Evolutionary conservation across 2,113 vertebrate genomes (phyloP).

Genomic region (Cygnus atratus): DNA sequence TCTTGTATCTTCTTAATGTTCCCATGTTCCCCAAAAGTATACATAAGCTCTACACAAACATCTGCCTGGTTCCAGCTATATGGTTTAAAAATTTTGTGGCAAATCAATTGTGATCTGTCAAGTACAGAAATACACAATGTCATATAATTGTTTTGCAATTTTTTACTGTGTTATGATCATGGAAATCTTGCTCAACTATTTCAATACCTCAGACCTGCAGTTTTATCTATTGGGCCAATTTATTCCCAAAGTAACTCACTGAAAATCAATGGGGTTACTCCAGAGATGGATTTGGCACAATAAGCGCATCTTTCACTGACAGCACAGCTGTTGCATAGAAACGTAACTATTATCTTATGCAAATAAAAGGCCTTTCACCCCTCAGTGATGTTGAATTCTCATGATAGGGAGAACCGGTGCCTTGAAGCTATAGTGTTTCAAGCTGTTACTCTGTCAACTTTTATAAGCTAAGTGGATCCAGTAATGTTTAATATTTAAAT

Average conservation of each 20-base stretch:
- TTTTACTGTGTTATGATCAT: neutral
- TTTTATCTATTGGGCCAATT: slow-evolving; percentile 24
- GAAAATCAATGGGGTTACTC: slow-evolving; percentile 46
- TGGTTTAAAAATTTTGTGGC: neutral
- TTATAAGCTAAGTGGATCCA: slow-evolving; percentile 2
- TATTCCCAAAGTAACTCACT: slow-evolving; percentile 46
- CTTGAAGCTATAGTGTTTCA: slow-evolving; percentile 43
- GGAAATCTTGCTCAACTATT: slow-evolving; percentile 50
- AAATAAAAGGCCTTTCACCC: slow-evolving; percentile 61
- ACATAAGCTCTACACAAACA: neutral
- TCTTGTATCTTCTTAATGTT: neutral
- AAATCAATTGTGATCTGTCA: neutral
- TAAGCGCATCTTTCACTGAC: slow-evolving; percentile 31
- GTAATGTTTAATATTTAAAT: neutral
- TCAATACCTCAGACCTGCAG: slow-evolving; percentile 39
- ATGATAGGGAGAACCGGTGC: neutral
- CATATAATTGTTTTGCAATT: neutral
- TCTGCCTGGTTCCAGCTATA: neutral
- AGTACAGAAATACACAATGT: neutral
- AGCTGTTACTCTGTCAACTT: slow-evolving; percentile 50
- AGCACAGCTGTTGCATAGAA: slow-evolving; percentile 61
- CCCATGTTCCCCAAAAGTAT: neutral
- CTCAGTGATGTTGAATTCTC: slow-evolving; percentile 42
- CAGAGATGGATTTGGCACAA: slow-evolving; percentile 47
- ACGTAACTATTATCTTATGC: slow-evolving; percentile 46